phyloP scores from a whole-genome alignment of 2,113 vertebrate genomes.

The Pyxicephalus adspersus region DNA sequence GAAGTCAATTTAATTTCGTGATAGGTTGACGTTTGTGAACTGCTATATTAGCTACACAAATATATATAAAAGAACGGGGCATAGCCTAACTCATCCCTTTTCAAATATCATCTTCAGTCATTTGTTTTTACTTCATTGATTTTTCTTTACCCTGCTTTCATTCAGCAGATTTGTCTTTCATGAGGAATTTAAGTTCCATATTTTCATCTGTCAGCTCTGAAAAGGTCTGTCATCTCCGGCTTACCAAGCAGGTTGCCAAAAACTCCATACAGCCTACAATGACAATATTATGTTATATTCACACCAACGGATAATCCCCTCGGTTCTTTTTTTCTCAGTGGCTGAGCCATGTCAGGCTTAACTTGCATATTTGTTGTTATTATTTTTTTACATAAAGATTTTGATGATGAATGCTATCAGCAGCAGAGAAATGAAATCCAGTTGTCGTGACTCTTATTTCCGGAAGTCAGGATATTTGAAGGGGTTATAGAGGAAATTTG shows the following conservation, averaged over 20 bases:
- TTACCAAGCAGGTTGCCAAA: constrained; percentile 91
- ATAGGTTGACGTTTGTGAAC: no score
- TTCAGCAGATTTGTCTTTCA: constrained; percentile 90
- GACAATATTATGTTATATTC: constrained; percentile 93
- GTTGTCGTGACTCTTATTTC: constrained; percentile 83
- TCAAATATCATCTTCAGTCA: background rate
- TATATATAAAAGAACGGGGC: background rate
- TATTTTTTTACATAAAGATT: constrained; percentile 94
- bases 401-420: constrained; percentile 99
- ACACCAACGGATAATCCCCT: constrained; percentile 89
- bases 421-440: constrained; percentile 93
- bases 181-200: constrained; percentile 97
- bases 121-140: background rate
- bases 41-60: background rate
- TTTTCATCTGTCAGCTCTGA: constrained; percentile 92
- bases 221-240: constrained; percentile 96
- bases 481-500: constrained; percentile 65
- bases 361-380: constrained; percentile 94
- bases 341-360: constrained; percentile 92
- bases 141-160: constrained; percentile 68
- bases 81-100: background rate
- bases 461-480: constrained; percentile 62
- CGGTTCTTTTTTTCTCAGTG: constrained; percentile 81
- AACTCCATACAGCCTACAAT: constrained; percentile 79
- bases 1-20: no score